Percentiles rank a stretch among this genome's conserved stretches.
phyloP scores from a whole-genome alignment of 2,797 vertebrate genomes.

The Bufotes viridis region DNA sequence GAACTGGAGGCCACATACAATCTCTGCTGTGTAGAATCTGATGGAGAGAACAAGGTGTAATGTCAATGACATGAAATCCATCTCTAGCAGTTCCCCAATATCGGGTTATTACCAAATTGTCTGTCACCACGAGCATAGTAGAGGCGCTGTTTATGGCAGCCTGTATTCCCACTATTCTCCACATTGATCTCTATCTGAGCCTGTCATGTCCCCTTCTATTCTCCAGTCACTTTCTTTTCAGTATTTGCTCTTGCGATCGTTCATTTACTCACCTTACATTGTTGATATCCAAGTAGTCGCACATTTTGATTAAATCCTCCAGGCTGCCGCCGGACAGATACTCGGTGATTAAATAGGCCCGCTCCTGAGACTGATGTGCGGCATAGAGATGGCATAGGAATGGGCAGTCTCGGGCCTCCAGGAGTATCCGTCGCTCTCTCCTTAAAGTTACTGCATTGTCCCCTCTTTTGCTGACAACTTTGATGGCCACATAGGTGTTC shows the following conservation, averaged over 20 bases:
- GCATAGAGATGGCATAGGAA: not conserved
- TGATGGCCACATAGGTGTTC: not conserved
- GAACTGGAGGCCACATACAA: not conserved
- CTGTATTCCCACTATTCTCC: not conserved
- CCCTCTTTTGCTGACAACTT: not conserved
- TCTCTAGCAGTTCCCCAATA: not conserved
- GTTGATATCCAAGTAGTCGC: not conserved
- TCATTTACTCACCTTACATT: not conserved
- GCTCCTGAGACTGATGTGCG: not conserved
- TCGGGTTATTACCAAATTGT: not conserved
- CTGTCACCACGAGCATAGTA: not conserved
- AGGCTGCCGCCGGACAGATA: not conserved
- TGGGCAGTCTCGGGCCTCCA: not conserved
- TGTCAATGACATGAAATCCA: not conserved
- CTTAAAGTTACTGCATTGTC: not conserved
- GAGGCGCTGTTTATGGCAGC: not conserved
- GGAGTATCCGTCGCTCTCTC: not conserved
- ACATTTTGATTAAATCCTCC: not conserved
- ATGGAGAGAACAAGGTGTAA: not conserved
- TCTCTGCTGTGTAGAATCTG: conserved; percentile 2
- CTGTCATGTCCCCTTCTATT: not conserved
- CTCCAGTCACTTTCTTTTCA: not conserved
- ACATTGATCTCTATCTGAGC: not conserved
- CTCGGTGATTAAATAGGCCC: not conserved
- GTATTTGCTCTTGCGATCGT: too few species aligned